phyloP scores from a whole-genome alignment of 2,113 vertebrate species.

The Vimba vimba region DNA sequence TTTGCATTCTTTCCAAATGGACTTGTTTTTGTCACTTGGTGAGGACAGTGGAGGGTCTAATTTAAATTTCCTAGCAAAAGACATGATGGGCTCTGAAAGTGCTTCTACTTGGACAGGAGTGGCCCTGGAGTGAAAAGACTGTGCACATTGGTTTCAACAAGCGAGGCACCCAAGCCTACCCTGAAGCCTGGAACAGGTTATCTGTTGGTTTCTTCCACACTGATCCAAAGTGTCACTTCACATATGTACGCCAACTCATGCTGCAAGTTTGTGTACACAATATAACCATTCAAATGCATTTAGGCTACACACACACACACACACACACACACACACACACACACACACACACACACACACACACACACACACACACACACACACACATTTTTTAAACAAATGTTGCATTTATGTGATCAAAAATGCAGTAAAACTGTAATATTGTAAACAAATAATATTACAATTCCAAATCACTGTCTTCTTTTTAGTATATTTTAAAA shows the following conservation, averaged over 20 bases:
- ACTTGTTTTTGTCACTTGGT: constrained; percentile 16
- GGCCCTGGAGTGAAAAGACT: background rate
- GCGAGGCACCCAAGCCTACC: background rate
- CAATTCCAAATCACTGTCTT: too few species aligned
- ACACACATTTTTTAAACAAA: too few species aligned
- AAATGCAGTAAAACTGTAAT: too few species aligned
- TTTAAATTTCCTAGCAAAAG: constrained; percentile 24
- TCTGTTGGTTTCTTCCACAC: background rate
- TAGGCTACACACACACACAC: too few species aligned
- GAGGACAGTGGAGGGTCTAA: constrained; percentile 27
- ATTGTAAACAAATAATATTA: too few species aligned
- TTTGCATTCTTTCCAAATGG: background rate
- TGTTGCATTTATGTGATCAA: too few species aligned
- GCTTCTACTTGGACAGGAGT: background rate
- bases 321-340: too few species aligned
- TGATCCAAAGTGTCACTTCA: background rate
- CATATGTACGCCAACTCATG: background rate
- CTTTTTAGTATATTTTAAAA: too few species aligned
- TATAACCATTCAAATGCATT: background rate
- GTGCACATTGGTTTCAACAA: background rate
- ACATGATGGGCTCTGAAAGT: background rate
- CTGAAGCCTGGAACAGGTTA: background rate
- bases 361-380: too few species aligned
- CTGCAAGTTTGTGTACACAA: background rate
- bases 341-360: too few species aligned